A percentile compares a stretch with the other conserved stretches of the same genome.
phyloP scores from a whole-genome alignment of 2,888 invertebrate species.

The Synanthedon formicaeformis region DNA sequence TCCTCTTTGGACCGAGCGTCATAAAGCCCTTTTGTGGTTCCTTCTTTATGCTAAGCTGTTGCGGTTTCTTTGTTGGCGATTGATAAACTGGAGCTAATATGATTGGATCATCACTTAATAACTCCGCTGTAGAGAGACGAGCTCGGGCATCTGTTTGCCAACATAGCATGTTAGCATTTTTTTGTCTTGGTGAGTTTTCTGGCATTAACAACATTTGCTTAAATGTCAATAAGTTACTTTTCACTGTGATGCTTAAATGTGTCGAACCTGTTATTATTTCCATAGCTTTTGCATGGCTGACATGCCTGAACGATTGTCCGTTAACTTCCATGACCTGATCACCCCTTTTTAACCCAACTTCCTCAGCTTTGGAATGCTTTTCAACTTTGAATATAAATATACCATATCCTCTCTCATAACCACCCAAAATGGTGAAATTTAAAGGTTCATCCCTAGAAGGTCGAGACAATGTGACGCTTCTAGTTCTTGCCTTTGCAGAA shows the following conservation, averaged over 20 bases:
- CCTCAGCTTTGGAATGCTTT: slow-evolving; percentile 92
- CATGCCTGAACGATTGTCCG: slow-evolving; percentile 95
- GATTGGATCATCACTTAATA: slow-evolving; percentile 63
- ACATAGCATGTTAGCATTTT: slow-evolving; percentile 76
- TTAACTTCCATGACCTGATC: slow-evolving; percentile 99
- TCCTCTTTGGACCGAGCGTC: slow-evolving; percentile 88
- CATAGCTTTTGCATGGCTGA: slow-evolving; percentile 90
- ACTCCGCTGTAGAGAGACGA: slow-evolving; percentile 83
- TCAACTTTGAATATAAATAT: slow-evolving; percentile 97
- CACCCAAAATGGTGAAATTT: slow-evolving; percentile 94
- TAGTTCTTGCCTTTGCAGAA: slow-evolving; percentile 93
- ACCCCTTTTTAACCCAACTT: slow-evolving; percentile 94
- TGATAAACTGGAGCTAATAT: slow-evolving; percentile 62
- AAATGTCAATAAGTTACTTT: slow-evolving; percentile 93
- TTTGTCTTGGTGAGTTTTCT: slow-evolving; percentile 83
- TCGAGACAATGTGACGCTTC: slow-evolving; percentile 91
- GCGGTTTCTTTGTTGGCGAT: slow-evolving; percentile 68
- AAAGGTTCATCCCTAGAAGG: slow-evolving; percentile 93
- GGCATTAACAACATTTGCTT: slow-evolving; percentile 77
- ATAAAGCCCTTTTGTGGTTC: slow-evolving; percentile 85
- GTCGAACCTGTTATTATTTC: slow-evolving; percentile 95
- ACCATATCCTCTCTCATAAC: slow-evolving; percentile 91
- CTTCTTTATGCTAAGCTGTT: slow-evolving; percentile 69
- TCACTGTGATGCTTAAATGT: slow-evolving; percentile 95
- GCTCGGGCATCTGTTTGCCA: slow-evolving; percentile 78